Conservation (phyloP, 2,113 vertebrate genomes). For the Dolichallabes microphthalmus region DNA sequence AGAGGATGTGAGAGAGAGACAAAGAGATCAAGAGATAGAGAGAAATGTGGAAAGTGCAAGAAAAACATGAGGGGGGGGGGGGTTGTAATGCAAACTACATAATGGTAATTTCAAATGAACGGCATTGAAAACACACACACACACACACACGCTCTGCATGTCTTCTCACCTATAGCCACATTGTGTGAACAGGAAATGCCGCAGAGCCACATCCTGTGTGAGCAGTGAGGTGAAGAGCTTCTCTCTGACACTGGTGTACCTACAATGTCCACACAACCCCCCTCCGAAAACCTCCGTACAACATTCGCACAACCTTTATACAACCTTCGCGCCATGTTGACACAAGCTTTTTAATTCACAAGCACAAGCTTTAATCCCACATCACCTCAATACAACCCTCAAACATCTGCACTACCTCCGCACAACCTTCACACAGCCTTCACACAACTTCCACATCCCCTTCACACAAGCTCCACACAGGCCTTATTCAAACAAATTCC, state of each 20-base stretch:
- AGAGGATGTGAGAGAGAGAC: background rate
- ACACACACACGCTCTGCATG: background rate
- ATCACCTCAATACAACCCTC: no score
- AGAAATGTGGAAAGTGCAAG: background rate
- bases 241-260: background rate
- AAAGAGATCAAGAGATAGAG: background rate
- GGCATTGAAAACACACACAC: background rate
- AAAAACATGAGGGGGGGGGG: background rate
- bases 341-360: no score
- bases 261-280: background rate
- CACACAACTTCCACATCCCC: no score
- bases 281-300: background rate
- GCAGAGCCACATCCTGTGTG: slow-evolving; percentile 15
- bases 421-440: no score
- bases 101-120: background rate
- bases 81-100: background rate
- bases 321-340: background rate
- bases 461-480: no score
- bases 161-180: background rate
- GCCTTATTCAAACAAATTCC: no score
- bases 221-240: background rate
- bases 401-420: no score
- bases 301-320: background rate
- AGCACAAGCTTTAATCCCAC: no score
- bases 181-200: slow-evolving; percentile 1